phyloP scores from a whole-genome alignment of 2,797 vertebrate genomes.

The Nasua narica region DNA sequence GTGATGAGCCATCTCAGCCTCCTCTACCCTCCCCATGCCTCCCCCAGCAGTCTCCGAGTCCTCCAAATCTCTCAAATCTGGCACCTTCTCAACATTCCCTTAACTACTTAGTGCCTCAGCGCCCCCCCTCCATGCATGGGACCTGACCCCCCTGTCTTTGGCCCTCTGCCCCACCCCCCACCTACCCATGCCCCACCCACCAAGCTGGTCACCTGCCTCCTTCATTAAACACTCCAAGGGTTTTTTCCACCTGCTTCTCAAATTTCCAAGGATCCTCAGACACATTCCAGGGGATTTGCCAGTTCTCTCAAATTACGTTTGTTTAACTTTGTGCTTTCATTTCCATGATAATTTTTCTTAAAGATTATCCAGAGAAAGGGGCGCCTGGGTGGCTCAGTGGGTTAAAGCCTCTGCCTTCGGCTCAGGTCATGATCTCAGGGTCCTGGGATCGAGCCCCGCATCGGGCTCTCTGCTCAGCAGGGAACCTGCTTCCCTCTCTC shows the following conservation, averaged over 20 bases:
- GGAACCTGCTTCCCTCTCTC: no score
- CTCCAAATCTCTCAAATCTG: neutral
- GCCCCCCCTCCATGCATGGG: accelerated
- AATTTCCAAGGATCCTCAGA: neutral
- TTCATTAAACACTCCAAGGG: neutral
- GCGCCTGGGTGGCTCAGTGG: no score
- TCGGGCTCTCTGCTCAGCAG: no score
- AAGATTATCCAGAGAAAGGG: neutral
- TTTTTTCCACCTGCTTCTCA: neutral
- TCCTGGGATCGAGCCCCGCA: no score
- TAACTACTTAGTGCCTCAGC: neutral
- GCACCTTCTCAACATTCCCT: neutral
- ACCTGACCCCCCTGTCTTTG: neutral
- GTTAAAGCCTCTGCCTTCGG: no score
- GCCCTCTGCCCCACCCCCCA: neutral
- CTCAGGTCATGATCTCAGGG: no score
- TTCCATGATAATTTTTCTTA: neutral
- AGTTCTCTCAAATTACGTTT: neutral
- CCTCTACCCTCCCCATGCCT: neutral
- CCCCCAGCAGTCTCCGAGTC: neutral
- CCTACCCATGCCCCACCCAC: neutral
- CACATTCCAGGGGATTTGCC: no score
- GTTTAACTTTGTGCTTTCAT: neutral
- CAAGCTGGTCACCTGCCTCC: neutral
- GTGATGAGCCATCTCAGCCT: neutral